phyloP scores from a whole-genome alignment of 2,797 vertebrate genomes.

The Brotula barbata region DNA sequence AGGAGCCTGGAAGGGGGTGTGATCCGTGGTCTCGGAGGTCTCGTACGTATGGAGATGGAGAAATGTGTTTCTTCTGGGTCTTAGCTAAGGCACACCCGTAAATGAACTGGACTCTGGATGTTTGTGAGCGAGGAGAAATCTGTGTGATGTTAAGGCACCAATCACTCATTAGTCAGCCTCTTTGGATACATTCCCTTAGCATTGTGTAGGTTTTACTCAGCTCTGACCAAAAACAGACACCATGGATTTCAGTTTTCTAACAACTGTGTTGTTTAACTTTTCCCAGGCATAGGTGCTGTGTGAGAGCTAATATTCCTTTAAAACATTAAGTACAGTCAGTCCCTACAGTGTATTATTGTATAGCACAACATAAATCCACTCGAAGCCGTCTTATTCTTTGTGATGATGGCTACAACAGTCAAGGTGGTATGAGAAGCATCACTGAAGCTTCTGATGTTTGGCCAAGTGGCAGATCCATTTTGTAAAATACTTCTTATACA shows the following conservation, averaged over 20 bases:
- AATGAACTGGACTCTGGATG: constrained; percentile 32
- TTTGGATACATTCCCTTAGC: constrained; percentile 25
- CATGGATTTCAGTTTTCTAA: not conserved
- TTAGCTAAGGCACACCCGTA: constrained; percentile 1
- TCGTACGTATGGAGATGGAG: constrained; percentile 8
- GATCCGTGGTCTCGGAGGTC: constrained; percentile 1
- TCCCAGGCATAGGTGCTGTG: constrained; percentile 5
- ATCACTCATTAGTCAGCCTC: constrained; percentile 10
- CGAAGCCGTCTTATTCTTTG: constrained; percentile 40
- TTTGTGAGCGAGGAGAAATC: constrained; percentile 26
- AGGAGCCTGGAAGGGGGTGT: constrained; percentile 1
- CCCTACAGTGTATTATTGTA: constrained; percentile 50
- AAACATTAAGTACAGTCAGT: constrained; percentile 4
- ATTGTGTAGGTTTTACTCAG: constrained; percentile 40
- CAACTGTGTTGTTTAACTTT: constrained; percentile 1
- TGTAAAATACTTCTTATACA: constrained; percentile 65
- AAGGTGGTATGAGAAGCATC: constrained; percentile 22
- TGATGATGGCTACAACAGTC: constrained; percentile 24
- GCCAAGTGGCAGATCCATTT: constrained; percentile 36
- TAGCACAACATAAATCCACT: constrained; percentile 47
- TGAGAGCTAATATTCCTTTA: constrained; percentile 10
- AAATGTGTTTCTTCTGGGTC: constrained; percentile 4
- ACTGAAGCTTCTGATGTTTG: constrained; percentile 21
- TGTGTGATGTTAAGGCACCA: constrained; percentile 21
- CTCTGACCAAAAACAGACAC: constrained; percentile 50